Conservation (phyloP, 2,113 vertebrate genomes). For the Crotalus horridus region DNA sequence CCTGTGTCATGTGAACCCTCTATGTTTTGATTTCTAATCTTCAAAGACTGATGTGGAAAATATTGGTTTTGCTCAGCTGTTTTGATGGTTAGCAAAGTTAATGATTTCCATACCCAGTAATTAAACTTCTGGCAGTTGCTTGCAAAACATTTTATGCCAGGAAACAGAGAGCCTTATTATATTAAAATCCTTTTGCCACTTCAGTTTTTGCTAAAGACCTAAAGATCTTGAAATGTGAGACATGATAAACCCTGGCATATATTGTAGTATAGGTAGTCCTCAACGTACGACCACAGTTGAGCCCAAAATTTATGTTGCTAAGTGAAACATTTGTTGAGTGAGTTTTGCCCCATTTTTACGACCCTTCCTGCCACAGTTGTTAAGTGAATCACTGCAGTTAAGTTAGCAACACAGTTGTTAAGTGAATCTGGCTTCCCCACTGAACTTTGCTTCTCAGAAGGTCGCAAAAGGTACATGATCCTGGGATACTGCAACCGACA, state of each 20-base stretch:
- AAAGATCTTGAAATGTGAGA: neutral
- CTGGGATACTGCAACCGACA: no score
- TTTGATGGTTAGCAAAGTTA: conserved; percentile 16
- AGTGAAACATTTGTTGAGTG: no score
- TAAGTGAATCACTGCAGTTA: no score
- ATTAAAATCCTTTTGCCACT: neutral
- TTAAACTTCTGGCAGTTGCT: conserved; percentile 2
- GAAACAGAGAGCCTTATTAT: neutral
- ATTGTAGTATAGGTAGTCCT: neutral
- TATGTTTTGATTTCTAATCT: conserved; percentile 17
- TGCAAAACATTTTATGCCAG: neutral
- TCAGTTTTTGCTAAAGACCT: neutral
- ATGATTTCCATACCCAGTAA: conserved; percentile 11
- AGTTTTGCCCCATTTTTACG: no score
- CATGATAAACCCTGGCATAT: neutral
- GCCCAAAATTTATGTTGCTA: no score
- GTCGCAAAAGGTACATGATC: no score
- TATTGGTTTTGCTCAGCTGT: neutral
- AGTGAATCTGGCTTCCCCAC: no score
- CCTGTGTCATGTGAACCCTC: conserved; percentile 3
- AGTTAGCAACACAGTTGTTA: no score
- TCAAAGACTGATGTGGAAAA: conserved; percentile 12
- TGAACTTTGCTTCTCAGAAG: no score
- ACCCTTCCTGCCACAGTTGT: no score
- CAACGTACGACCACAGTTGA: no score